Evolutionary conservation across 2,797 vertebrate genomes (phyloP).

Genomic region (Lemur catta): DNA sequence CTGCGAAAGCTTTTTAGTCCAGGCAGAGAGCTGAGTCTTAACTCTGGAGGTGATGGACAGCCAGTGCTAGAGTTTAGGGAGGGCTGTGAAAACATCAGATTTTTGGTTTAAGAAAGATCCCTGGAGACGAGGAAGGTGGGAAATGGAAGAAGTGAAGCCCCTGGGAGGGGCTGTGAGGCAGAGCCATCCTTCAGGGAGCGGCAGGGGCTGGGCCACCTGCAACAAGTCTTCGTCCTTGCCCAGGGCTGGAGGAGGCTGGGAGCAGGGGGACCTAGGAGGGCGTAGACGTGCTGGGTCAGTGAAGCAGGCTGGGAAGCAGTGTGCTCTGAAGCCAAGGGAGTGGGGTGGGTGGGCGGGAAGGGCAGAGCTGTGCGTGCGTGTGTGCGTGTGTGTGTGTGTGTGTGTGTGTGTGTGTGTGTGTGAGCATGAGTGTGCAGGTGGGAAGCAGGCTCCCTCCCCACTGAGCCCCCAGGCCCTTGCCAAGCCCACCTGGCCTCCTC

Average conservation of each 20-base stretch:
- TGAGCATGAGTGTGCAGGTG: neutral
- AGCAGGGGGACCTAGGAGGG: neutral
- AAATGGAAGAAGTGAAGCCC: neutral
- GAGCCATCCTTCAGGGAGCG: neutral
- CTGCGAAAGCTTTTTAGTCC: neutral
- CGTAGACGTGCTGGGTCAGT: neutral
- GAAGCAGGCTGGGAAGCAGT: neutral
- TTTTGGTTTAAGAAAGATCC: neutral
- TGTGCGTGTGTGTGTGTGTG: neutral
- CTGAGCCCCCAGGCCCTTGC: neutral
- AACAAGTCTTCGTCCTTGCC: neutral
- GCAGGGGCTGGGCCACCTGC: neutral
- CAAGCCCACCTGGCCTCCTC: neutral
- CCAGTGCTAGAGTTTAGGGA: neutral
- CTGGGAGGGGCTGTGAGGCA: neutral
- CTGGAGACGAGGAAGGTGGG: neutral
- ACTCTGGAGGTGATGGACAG: neutral
- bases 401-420: too few species aligned
- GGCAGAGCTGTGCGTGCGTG: neutral
- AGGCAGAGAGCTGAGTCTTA: neutral
- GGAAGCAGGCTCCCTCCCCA: neutral
- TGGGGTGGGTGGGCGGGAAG: rapidly evolving
- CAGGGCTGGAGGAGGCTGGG: neutral
- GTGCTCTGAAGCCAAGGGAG: neutral
- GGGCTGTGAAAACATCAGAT: neutral